Evolutionary conservation across 2,797 vertebrate genomes (phyloP).

Genomic region (Bradypodion pumilum): DNA sequence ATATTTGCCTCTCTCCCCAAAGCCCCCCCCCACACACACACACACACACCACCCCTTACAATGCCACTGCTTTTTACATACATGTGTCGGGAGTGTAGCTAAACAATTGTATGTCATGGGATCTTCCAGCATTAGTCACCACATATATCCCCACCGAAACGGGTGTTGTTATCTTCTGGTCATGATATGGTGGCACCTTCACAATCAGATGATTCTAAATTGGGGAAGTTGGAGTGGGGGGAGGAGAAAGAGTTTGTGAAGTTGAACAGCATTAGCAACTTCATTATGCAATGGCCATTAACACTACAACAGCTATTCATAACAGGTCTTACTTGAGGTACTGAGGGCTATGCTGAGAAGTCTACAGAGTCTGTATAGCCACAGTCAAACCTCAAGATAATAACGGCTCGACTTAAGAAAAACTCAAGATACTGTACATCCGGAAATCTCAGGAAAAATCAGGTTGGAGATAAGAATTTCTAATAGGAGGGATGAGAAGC

Average conservation of each 20-base stretch:
- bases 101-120: slow-evolving; percentile 94
- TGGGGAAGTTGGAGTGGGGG: slow-evolving; percentile 24
- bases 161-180: slow-evolving; percentile 85
- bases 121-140: slow-evolving; percentile 94
- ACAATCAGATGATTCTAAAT: slow-evolving; percentile 97
- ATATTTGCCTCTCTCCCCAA: rapidly evolving
- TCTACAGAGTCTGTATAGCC: too few species aligned
- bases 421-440: too few species aligned
- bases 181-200: slow-evolving; percentile 95
- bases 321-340: background rate
- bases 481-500: background rate
- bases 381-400: too few species aligned
- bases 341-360: background rate
- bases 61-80: slow-evolving; percentile 68
- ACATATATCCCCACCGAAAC: slow-evolving; percentile 94
- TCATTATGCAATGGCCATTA: background rate
- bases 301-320: background rate
- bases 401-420: too few species aligned
- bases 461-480: too few species aligned
- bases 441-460: too few species aligned
- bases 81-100: slow-evolving; percentile 95
- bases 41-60: too few species aligned
- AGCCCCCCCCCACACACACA: background rate
- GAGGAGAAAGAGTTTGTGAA: slow-evolving; percentile 1
- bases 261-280: background rate